These are phyloP conservation scores for Drosophila insularis DNA, from an alignment of 1,140 invertebrate genomes.

Conservation along the genomic window DNA sequence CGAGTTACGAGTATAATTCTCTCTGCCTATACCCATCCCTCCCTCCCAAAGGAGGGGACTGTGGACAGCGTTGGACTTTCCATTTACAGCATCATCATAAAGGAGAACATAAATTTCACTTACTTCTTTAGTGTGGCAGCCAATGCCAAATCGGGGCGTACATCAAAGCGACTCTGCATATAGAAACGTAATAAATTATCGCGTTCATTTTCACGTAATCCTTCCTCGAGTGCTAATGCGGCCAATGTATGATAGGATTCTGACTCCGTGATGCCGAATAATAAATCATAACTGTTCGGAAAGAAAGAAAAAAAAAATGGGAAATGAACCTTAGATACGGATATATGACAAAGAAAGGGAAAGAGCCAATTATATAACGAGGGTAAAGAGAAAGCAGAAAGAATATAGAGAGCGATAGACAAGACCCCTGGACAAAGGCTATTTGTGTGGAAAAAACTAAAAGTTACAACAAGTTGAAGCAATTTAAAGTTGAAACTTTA, in stretches of 20 bases:
- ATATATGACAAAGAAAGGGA: not conserved
- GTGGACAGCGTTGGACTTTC: constrained; percentile 33
- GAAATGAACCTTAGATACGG: constrained; percentile 4
- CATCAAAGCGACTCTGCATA: constrained; percentile 86
- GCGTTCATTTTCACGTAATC: constrained; percentile 90
- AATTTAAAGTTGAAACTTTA: not conserved
- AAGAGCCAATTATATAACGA: not conserved
- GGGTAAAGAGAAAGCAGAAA: not conserved
- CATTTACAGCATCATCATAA: constrained; percentile 53
- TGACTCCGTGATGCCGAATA: constrained; percentile 94
- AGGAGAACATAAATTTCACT: constrained; percentile 82
- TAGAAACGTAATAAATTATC: constrained; percentile 91
- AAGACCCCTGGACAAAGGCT: not conserved
- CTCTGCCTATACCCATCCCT: not conserved
- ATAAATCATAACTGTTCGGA: constrained; percentile 89
- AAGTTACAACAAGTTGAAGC: not conserved
- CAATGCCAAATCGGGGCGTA: constrained; percentile 85
- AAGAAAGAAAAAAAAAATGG: constrained; percentile 21
- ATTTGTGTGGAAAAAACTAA: not conserved
- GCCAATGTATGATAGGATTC: constrained; percentile 92
- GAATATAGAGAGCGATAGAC: not conserved
- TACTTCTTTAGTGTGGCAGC: constrained; percentile 88
- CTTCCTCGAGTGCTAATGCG: constrained; percentile 87
- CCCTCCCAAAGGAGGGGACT: not conserved
- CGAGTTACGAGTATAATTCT: constrained; percentile 12